Evolutionary conservation across 1,140 invertebrate species (phyloP).

Genomic region (Chrysomallon squamiferum): DNA sequence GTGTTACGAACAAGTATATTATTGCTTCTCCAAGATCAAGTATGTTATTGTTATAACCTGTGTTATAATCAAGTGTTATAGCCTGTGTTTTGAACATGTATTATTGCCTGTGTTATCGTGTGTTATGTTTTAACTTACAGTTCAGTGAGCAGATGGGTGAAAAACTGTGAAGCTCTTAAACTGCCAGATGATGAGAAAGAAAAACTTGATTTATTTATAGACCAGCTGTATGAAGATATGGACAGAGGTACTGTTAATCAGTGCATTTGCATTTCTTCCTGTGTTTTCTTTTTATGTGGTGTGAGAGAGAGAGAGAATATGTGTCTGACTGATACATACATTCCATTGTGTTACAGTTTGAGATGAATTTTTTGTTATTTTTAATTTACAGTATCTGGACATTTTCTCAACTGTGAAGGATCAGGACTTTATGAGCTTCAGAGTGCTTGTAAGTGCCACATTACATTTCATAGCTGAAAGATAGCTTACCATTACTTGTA

Average conservation of each 20-base stretch:
- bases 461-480: too few relatives aligned
- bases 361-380: slow-evolving; percentile 13
- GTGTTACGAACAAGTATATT: too few relatives aligned
- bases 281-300: neutral
- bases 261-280: too few relatives aligned
- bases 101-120: neutral
- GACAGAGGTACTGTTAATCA: too few relatives aligned
- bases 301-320: neutral
- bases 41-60: too few relatives aligned
- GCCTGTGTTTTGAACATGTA: too few relatives aligned
- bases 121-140: slow-evolving; percentile 58
- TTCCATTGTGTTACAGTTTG: neutral
- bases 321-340: neutral
- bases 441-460: slow-evolving; percentile 71
- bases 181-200: slow-evolving; percentile 73
- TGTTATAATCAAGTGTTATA: too few relatives aligned
- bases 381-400: slow-evolving; percentile 76
- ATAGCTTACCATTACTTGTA: too few relatives aligned
- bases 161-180: slow-evolving; percentile 74
- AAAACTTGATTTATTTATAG: slow-evolving; percentile 72
- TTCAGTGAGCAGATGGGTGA: slow-evolving; percentile 84
- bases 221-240: slow-evolving; percentile 82
- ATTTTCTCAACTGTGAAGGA: slow-evolving; percentile 92
- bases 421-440: slow-evolving; percentile 86
- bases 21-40: too few relatives aligned